Conservation (phyloP, 1,140 invertebrate genomes). For the Ridgeia piscesae region DNA sequence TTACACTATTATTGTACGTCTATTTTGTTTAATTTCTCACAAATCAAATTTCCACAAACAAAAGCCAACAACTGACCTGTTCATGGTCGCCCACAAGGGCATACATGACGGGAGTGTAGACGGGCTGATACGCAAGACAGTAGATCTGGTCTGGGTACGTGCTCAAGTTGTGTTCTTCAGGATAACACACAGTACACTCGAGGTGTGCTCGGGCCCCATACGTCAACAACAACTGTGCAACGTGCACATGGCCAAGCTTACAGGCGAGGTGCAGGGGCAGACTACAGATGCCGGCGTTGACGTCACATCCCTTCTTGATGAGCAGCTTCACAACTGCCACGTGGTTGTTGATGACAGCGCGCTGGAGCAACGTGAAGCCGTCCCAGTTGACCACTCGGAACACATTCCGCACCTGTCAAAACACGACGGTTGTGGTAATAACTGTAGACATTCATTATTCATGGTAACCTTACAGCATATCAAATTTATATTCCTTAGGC, state of each 20-base stretch:
- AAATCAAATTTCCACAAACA: neutral
- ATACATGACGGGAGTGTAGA: constrained; percentile 29
- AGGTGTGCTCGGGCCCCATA: constrained; percentile 28
- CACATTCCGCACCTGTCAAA: constrained; percentile 17
- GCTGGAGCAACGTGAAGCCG: constrained; percentile 28
- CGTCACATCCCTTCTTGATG: constrained; percentile 28
- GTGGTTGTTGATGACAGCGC: constrained; percentile 27
- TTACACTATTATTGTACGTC: no score
- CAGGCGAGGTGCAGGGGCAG: constrained; percentile 29
- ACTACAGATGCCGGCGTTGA: constrained; percentile 29
- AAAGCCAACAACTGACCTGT: neutral
- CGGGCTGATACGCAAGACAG: constrained; percentile 29
- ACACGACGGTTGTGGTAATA: neutral
- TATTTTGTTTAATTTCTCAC: no score
- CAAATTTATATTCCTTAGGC: no score
- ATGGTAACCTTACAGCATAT: no score
- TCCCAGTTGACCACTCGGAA: constrained; percentile 29
- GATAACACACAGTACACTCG: constrained; percentile 29
- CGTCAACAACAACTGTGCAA: constrained; percentile 26
- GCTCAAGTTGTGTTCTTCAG: constrained; percentile 29
- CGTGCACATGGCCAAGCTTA: constrained; percentile 25
- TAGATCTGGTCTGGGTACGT: constrained; percentile 30
- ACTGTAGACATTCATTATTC: no score
- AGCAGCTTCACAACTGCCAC: constrained; percentile 27
- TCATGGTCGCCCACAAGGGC: constrained; percentile 28